Evolutionary conservation across 2,888 invertebrate genomes (phyloP).

Genomic region (Lutraria lutraria): DNA sequence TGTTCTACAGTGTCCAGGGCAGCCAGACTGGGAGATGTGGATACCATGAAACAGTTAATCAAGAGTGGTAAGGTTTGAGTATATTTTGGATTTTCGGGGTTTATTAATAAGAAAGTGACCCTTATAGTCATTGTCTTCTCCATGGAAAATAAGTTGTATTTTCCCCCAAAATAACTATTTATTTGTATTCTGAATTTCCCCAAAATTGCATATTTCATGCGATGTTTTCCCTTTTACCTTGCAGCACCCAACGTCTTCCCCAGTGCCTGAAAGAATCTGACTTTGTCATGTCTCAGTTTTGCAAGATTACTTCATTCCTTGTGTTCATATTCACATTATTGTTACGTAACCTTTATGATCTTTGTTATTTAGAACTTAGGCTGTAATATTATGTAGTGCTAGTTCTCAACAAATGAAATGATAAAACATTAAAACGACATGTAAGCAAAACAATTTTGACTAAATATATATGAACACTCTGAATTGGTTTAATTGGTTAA

Average conservation of each 20-base stretch:
- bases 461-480: neutral
- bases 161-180: too few species aligned
- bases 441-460: neutral
- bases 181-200: neutral
- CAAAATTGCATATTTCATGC: too few species aligned
- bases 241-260: neutral
- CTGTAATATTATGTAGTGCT: neutral
- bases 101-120: neutral
- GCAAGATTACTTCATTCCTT: too few species aligned
- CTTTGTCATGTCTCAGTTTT: too few species aligned
- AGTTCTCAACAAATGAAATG: neutral
- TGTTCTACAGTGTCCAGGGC: conserved; percentile 78
- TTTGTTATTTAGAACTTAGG: neutral
- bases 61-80: conserved; percentile 62
- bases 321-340: too few species aligned
- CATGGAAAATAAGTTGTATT: too few species aligned
- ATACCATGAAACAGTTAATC: conserved; percentile 75
- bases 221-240: neutral
- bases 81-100: neutral
- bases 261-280: too few species aligned
- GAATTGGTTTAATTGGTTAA: neutral
- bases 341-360: neutral
- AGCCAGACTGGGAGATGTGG: conserved; percentile 75
- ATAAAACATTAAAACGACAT: neutral
- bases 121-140: neutral